Evolutionary conservation across 2,888 invertebrate species (phyloP), one percentile per base, ranked within the genome.

Genomic region (Dexiosoma caninum): DNA sequence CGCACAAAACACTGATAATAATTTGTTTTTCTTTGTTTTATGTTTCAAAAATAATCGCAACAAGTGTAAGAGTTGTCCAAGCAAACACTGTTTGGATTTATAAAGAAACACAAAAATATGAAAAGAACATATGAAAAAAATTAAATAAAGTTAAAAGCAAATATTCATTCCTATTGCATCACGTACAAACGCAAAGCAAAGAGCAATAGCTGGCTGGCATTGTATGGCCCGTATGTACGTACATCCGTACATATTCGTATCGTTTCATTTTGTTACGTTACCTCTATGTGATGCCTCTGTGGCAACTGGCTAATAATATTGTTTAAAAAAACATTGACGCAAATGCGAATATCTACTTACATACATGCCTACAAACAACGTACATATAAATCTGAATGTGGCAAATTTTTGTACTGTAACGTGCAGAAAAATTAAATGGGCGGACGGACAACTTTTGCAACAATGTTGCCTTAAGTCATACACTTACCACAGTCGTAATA

Each of bases 391-490:
- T 46, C 37, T n/a, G 30, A 19, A 44, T 62, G 32, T 62, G 27
- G 30, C 27, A 19, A 60, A 21, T 27, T 3, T n/a, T 27, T 27
- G 16, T 44, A 21, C 30, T 44, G 16, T 10, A 44, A 51, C 40
- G 32, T 55, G 9, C 10, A 23, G 19, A 14, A 2, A 19, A 57
- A 46, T 14, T 3, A 10, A 67, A n/a, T 44, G 44, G 32, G 8
- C 40, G 16, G 60, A 71, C 30, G 14, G n/a, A 49, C 14, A 71
- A 23, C 76, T 49, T n/a, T 75, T 83, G 79, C 79, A 81, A 83
- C 81, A 81, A 64, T 81, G 82, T 83, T 76, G 78, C 67, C 66
- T 40, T 19, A 78, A 64, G 53, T 70, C 74, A 70, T 70, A 74
- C 71, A 35, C 64, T 53, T 55, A 32, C 59, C 59, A 70, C 49